phyloP scores from a whole-genome alignment of 2,888 invertebrate genomes.

The Aphelenchoides bicaudatus region DNA sequence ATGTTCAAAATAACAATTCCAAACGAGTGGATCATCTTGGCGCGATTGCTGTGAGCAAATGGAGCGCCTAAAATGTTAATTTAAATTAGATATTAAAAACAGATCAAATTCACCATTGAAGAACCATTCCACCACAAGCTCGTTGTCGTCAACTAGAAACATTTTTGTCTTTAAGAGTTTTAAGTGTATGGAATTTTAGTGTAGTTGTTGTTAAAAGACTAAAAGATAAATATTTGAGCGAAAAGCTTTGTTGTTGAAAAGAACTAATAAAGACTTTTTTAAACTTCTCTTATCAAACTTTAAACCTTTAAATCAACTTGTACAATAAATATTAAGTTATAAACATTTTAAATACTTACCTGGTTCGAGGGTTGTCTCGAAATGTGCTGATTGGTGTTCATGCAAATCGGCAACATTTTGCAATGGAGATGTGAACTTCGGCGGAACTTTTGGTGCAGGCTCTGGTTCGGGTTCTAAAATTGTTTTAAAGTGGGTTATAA shows the following conservation, averaged over 20 bases:
- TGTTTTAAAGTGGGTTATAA: too few relatives aligned
- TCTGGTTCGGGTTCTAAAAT: conserved; percentile 43
- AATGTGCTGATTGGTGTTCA: conserved; percentile 82
- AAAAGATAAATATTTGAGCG: too few relatives aligned
- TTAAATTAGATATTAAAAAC: too few relatives aligned
- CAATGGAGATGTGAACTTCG: conserved; percentile 43
- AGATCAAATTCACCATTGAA: conserved; percentile 84
- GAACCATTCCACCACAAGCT: conserved; percentile 85
- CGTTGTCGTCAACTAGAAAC: conserved; percentile 80
- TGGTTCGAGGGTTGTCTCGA: conserved; percentile 84
- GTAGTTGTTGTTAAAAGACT: too few relatives aligned
- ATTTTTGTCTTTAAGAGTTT: too few relatives aligned
- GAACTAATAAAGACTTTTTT: not conserved
- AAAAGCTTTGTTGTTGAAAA: too few relatives aligned
- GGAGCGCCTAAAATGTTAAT: too few relatives aligned
- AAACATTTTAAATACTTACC: conserved; percentile 71
- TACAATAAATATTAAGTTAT: conserved; percentile 71
- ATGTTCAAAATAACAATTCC: too few relatives aligned
- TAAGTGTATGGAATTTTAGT: too few relatives aligned
- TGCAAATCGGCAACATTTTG: conserved; percentile 72
- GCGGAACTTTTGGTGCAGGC: conserved; percentile 41
- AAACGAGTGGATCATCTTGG: conserved; percentile 86
- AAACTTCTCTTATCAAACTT: conserved; percentile 2
- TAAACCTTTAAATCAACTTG: conserved; percentile 64
- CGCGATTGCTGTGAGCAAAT: conserved; percentile 77